phyloP scores from a whole-genome alignment of 2,888 invertebrate genomes.

The Kuschelorhynchus macadamiae region DNA sequence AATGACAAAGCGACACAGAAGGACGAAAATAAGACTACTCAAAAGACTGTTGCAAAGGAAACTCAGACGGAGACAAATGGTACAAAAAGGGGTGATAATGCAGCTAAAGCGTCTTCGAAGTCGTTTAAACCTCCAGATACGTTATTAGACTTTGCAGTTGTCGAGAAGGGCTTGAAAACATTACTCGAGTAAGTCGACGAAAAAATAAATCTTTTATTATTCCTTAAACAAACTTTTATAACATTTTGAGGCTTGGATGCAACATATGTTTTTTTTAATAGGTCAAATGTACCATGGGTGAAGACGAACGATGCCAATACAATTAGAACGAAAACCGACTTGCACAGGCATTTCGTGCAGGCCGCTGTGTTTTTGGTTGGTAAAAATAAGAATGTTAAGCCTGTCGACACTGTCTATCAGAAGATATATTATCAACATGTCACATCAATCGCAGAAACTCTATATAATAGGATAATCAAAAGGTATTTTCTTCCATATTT shows the following conservation, averaged over 20 bases:
- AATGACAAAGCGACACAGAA: constrained; percentile 66
- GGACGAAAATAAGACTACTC: constrained; percentile 61
- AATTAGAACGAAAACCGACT: constrained; percentile 71
- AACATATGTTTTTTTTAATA: too few species aligned
- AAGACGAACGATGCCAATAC: constrained; percentile 70
- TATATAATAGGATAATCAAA: constrained; percentile 68
- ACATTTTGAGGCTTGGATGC: too few species aligned
- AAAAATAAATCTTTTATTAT: too few species aligned
- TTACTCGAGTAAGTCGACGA: constrained; percentile 69
- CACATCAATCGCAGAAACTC: constrained; percentile 64
- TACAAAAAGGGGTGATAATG: not conserved
- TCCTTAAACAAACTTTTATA: too few species aligned
- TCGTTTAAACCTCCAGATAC: constrained; percentile 66
- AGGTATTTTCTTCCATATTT: too few species aligned
- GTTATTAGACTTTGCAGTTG: constrained; percentile 68
- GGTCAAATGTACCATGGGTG: constrained; percentile 73
- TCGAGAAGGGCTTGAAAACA: constrained; percentile 67
- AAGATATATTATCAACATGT: constrained; percentile 63
- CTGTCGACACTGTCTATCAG: constrained; percentile 59
- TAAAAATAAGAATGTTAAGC: constrained; percentile 64
- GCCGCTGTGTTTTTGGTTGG: constrained; percentile 67
- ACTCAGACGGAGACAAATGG: constrained; percentile 1
- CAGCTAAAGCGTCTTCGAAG: constrained; percentile 18
- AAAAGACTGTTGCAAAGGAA: constrained; percentile 42
- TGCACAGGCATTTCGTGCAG: constrained; percentile 74